Evolutionary conservation across 2,888 invertebrate genomes (phyloP).

Genomic region (Cacoxenus indagator): DNA sequence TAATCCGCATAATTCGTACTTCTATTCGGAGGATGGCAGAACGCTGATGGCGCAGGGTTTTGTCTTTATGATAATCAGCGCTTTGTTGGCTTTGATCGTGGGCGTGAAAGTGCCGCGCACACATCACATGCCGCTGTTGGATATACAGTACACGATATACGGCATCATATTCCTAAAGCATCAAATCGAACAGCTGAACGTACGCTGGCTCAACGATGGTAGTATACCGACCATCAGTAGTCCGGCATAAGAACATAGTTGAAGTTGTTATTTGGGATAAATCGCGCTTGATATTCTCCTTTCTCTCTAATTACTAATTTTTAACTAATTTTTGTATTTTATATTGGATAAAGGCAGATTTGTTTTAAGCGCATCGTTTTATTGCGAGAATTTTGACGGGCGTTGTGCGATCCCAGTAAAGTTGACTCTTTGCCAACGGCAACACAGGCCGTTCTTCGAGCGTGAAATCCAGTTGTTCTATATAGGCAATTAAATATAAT

Average conservation of each 20-base stretch:
- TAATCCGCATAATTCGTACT: constrained; percentile 59
- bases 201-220: constrained; percentile 64
- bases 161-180: constrained; percentile 68
- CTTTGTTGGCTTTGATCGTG: constrained; percentile 61
- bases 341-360: too few species aligned
- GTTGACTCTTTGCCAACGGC: constrained; percentile 35
- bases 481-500: not conserved
- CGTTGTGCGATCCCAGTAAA: constrained; percentile 52
- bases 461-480: constrained; percentile 22
- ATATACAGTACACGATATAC: constrained; percentile 63
- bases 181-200: constrained; percentile 67
- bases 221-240: constrained; percentile 64
- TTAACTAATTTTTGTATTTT: too few species aligned
- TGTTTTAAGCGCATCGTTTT: constrained; percentile 25
- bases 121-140: constrained; percentile 56
- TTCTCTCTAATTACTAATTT: too few species aligned
- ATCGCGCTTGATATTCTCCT: too few species aligned
- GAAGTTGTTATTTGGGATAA: too few species aligned
- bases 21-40: constrained; percentile 60
- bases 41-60: constrained; percentile 66
- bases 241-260: constrained; percentile 22
- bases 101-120: constrained; percentile 66
- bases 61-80: constrained; percentile 61
- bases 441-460: constrained; percentile 32
- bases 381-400: constrained; percentile 48